Conservation (phyloP, 2,888 invertebrate genomes). For the Acleris sparsana region DNA sequence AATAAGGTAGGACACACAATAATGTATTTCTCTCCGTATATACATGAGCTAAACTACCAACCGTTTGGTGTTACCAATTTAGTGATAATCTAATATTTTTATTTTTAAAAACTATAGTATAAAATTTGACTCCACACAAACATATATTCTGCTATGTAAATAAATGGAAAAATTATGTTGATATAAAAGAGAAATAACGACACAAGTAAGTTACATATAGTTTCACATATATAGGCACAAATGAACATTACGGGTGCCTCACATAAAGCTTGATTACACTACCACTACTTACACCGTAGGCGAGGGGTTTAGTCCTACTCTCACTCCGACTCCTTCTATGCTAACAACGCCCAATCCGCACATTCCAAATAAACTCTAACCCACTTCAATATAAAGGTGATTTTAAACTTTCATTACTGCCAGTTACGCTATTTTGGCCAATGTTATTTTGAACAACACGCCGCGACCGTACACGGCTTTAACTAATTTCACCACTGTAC, state of each 20-base stretch:
- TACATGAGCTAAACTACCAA: slow-evolving; percentile 65
- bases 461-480: background rate
- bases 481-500: background rate
- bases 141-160: slow-evolving; percentile 59
- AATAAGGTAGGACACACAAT: slow-evolving; percentile 54
- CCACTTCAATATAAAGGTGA: slow-evolving; percentile 7
- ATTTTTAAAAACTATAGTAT: slow-evolving; percentile 65
- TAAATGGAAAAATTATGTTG: slow-evolving; percentile 46
- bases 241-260: slow-evolving; percentile 70
- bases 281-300: slow-evolving; percentile 68
- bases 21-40: slow-evolving; percentile 49
- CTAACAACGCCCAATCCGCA: background rate
- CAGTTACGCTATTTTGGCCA: slow-evolving; percentile 11
- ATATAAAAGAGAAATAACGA: slow-evolving; percentile 46
- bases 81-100: slow-evolving; percentile 55
- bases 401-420: background rate
- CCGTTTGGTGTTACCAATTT: slow-evolving; percentile 75
- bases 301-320: slow-evolving; percentile 78
- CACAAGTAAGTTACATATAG: slow-evolving; percentile 53
- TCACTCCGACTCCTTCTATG: slow-evolving; percentile 38
- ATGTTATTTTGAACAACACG: slow-evolving; percentile 25
- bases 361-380: slow-evolving; percentile 17
- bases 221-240: slow-evolving; percentile 72
- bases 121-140: slow-evolving; percentile 70
- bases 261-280: slow-evolving; percentile 59